A percentile compares a stretch with the other conserved stretches of the same genome.
Evolutionary conservation across 2,888 invertebrate genomes (phyloP).

Genomic region (Acronicta alni): DNA sequence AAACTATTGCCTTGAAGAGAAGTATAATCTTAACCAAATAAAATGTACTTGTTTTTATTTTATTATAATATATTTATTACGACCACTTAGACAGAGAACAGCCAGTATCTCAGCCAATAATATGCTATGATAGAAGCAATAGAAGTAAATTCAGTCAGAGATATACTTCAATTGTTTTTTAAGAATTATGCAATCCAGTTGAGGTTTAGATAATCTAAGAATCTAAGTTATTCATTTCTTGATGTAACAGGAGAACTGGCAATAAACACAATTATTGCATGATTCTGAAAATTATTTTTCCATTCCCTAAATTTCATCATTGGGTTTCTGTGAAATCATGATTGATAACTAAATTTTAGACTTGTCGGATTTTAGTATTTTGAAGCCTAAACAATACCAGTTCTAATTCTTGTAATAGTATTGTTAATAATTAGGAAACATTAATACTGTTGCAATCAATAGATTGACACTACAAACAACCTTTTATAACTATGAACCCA

Average conservation of each 20-base stretch:
- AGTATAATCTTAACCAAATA: conserved; percentile 44
- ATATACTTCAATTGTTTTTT: not conserved
- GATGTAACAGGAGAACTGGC: conserved; percentile 8
- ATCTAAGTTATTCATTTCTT: conserved; percentile 12
- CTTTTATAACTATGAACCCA: conserved; percentile 10
- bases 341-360: not conserved
- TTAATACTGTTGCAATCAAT: not conserved
- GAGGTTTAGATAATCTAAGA: not conserved
- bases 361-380: too few species aligned
- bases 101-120: not conserved
- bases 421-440: not conserved
- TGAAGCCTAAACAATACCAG: too few species aligned
- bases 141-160: not conserved
- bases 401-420: not conserved
- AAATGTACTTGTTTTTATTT: conserved; percentile 12
- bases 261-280: conserved; percentile 32
- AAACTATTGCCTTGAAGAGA: conserved; percentile 57
- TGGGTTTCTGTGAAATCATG: not conserved
- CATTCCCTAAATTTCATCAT: conserved; percentile 6
- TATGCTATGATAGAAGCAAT: conserved; percentile 3
- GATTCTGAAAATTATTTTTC: conserved; percentile 12
- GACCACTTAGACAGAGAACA: too few species aligned
- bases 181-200: conserved; percentile 14
- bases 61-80: not conserved
- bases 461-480: conserved; percentile 10